Conservation (phyloP, 1,140 invertebrate genomes). For the Drosophila elegans region DNA sequence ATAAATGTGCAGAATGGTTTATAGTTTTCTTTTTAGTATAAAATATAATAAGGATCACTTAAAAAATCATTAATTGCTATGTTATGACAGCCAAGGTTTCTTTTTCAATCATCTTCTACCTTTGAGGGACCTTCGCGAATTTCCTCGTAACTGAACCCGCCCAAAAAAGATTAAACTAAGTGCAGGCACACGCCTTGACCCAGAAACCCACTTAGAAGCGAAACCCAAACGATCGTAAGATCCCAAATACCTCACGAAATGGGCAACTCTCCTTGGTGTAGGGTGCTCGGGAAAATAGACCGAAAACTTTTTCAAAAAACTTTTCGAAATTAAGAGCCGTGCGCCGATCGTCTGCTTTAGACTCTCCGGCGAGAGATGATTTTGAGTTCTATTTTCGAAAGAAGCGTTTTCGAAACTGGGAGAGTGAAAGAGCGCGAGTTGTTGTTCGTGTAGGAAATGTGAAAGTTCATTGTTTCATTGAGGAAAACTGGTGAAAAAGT, state of each 20-base stretch:
- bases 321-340: slow-evolving; percentile 65
- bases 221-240: slow-evolving; percentile 18
- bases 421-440: slow-evolving; percentile 26
- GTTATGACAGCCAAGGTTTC: slow-evolving; percentile 17
- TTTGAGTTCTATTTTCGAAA: slow-evolving; percentile 64
- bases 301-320: slow-evolving; percentile 65
- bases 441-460: slow-evolving; percentile 65
- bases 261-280: slow-evolving; percentile 37
- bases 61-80: slow-evolving; percentile 12
- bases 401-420: slow-evolving; percentile 48
- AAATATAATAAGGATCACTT: slow-evolving; percentile 3
- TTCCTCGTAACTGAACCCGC: slow-evolving; percentile 8
- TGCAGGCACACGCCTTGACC: slow-evolving; percentile 58
- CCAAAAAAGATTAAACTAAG: slow-evolving; percentile 33
- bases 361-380: slow-evolving; percentile 8
- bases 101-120: slow-evolving; percentile 25
- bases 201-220: slow-evolving; percentile 62
- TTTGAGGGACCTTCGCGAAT: slow-evolving; percentile 26
- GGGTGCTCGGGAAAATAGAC: slow-evolving; percentile 45
- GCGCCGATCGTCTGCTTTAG: slow-evolving; percentile 34
- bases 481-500: slow-evolving; percentile 76
- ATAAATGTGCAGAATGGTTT: no score
- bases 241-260: slow-evolving; percentile 30
- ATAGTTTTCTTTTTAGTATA: background rate
- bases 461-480: slow-evolving; percentile 84